Evolutionary conservation across 2,888 invertebrate species (phyloP).

Genomic region (Thecocarcelia acutangulata): DNA sequence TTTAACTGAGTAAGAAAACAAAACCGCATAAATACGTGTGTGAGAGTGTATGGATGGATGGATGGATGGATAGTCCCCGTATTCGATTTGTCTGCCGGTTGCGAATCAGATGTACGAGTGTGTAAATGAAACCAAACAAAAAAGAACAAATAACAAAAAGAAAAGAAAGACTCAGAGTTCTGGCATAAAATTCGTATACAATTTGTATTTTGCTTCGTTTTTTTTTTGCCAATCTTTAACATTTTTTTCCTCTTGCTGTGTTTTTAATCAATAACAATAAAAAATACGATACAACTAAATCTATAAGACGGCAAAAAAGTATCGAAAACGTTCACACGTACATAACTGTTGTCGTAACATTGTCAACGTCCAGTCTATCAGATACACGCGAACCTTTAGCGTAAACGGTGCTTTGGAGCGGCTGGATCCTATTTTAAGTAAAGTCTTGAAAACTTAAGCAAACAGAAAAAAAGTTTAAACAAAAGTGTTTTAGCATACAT

Average conservation of each 20-base stretch:
- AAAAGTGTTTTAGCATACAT: background rate
- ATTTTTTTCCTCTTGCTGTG: conserved; percentile 17
- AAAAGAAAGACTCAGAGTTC: conserved; percentile 31
- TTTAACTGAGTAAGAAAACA: conserved; percentile 21
- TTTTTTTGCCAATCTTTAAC: conserved; percentile 52
- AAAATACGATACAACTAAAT: conserved; percentile 32
- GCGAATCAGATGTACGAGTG: background rate
- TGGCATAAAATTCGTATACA: conserved; percentile 46
- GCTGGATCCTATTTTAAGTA: conserved; percentile 36
- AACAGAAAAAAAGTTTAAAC: conserved; percentile 2
- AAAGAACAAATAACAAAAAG: conserved; percentile 15
- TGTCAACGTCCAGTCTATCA: conserved; percentile 68
- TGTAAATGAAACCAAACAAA: background rate
- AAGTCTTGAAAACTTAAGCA: background rate
- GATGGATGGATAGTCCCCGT: no score
- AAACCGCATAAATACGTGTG: conserved; percentile 13
- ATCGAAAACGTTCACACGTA: conserved; percentile 58
- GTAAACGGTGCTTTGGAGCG: conserved; percentile 60
- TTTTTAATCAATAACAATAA: conserved; percentile 37
- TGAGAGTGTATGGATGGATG: conserved; percentile 35
- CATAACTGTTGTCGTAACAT: conserved; percentile 67
- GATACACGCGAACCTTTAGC: conserved; percentile 66
- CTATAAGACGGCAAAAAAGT: conserved; percentile 24
- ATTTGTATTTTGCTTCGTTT: conserved; percentile 42
- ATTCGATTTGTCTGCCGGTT: background rate